phyloP scores from a whole-genome alignment of 1,140 invertebrate genomes.

The Aphelenchoides besseyi region DNA sequence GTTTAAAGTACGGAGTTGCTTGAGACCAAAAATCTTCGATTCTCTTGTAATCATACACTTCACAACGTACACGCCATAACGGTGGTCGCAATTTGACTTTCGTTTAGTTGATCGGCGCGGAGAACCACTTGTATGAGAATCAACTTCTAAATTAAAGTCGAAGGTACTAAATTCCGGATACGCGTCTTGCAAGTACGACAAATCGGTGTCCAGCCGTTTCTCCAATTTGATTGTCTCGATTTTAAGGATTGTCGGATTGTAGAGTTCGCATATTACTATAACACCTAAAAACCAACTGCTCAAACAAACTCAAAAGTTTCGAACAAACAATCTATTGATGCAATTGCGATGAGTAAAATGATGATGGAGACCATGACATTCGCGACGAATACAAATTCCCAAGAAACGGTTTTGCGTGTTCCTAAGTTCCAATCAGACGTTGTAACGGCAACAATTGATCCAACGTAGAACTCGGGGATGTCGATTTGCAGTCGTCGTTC shows the following conservation, averaged over 20 bases:
- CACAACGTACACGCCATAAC: slow-evolving; percentile 57
- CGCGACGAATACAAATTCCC: slow-evolving; percentile 87
- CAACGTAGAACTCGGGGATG: slow-evolving; percentile 96
- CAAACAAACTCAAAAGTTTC: not conserved
- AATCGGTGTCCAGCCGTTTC: slow-evolving; percentile 83
- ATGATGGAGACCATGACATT: slow-evolving; percentile 75
- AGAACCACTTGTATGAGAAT: slow-evolving; percentile 72
- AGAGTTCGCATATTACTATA: slow-evolving; percentile 83
- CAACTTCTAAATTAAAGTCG: slow-evolving; percentile 83
- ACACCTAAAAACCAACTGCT: slow-evolving; percentile 68
- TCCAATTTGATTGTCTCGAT: slow-evolving; percentile 86
- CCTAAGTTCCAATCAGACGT: slow-evolving; percentile 80
- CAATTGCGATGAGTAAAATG: slow-evolving; percentile 85
- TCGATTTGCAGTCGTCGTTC: slow-evolving; percentile 75
- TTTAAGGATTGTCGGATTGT: slow-evolving; percentile 84
- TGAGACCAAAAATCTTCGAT: slow-evolving; percentile 54
- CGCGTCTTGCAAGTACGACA: slow-evolving; percentile 89
- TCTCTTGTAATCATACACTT: slow-evolving; percentile 45
- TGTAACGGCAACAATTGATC: slow-evolving; percentile 82
- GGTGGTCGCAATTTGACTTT: slow-evolving; percentile 70
- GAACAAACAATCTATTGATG: slow-evolving; percentile 72
- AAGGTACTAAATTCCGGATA: slow-evolving; percentile 86
- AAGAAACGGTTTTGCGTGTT: slow-evolving; percentile 83
- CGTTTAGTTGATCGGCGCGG: slow-evolving; percentile 79
- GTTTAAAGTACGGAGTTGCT: slow-evolving; percentile 50